Evolutionary conservation across 2,797 vertebrate genomes (phyloP).

Genomic region (Pyrocephalus nanus): DNA sequence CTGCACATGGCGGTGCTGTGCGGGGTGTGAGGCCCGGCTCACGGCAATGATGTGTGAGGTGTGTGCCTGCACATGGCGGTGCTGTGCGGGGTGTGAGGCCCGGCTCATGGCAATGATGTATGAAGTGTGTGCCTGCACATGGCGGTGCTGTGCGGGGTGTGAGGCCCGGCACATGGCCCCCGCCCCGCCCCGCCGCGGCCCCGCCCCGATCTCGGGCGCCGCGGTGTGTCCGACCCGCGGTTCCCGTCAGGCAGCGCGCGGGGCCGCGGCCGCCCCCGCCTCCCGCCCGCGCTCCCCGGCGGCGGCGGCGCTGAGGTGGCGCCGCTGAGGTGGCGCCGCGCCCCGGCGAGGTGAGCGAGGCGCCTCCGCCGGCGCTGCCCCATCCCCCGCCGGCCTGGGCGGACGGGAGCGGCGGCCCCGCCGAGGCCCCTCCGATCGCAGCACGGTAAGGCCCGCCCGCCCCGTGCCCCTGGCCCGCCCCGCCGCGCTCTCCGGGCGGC

Average conservation of each 20-base stretch:
- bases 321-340: slow-evolving; percentile 37
- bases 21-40: slow-evolving; percentile 24
- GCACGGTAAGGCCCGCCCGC: slow-evolving; percentile 46
- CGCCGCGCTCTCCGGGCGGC: background rate
- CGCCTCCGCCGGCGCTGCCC: slow-evolving; percentile 15
- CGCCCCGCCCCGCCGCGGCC: background rate
- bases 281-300: slow-evolving; percentile 16
- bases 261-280: slow-evolving; percentile 16
- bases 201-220: slow-evolving; percentile 5
- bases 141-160: background rate
- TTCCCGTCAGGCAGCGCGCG: slow-evolving; percentile 76
- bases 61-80: too few relatives aligned
- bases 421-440: background rate
- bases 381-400: background rate
- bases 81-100: too few relatives aligned
- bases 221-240: slow-evolving; percentile 52
- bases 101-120: too few relatives aligned
- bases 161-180: slow-evolving; percentile 35
- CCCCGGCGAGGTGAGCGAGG: slow-evolving; percentile 57
- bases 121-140: too few relatives aligned
- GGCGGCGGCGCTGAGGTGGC: background rate
- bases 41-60: background rate
- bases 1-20: background rate
- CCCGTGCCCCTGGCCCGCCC: background rate
- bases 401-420: background rate